phyloP scores from a whole-genome alignment of 2,888 invertebrate genomes.

The Aphodius sticticus region DNA sequence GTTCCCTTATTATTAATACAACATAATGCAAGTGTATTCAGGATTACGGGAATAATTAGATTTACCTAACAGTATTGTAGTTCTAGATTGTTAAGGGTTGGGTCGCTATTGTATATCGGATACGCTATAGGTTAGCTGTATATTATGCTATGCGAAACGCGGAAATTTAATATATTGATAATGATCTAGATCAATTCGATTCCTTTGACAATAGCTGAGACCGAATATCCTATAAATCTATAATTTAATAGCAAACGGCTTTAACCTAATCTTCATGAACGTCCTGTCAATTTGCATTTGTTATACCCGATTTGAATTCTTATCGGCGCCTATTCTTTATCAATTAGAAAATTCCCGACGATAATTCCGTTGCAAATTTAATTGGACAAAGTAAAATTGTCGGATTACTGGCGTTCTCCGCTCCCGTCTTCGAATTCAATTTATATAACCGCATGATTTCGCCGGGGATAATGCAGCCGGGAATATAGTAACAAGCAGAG shows the following conservation, averaged over 20 bases:
- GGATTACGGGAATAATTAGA: background rate
- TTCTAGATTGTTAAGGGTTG: background rate
- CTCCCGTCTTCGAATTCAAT: background rate
- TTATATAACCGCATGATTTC: slow-evolving; percentile 15
- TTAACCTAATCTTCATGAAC: background rate
- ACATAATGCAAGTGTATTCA: background rate
- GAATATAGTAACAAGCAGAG: slow-evolving; percentile 23
- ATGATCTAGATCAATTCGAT: background rate
- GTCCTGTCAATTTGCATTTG: background rate
- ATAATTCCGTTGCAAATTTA: background rate
- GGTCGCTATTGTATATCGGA: background rate
- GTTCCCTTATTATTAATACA: background rate
- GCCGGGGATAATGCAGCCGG: slow-evolving; percentile 12
- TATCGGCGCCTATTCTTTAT: background rate
- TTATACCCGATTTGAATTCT: background rate
- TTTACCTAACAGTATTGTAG: background rate
- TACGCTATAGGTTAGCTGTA: background rate
- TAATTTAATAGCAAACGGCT: background rate
- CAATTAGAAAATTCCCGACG: background rate
- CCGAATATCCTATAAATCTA: background rate
- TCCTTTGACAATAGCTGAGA: background rate
- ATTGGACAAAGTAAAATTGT: background rate
- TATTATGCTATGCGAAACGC: background rate
- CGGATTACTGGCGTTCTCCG: background rate
- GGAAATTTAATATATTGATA: background rate